Base-by-base conservation (phyloP, 2,888 invertebrate species). In the Cyrtodaria siliqua region DNA sequence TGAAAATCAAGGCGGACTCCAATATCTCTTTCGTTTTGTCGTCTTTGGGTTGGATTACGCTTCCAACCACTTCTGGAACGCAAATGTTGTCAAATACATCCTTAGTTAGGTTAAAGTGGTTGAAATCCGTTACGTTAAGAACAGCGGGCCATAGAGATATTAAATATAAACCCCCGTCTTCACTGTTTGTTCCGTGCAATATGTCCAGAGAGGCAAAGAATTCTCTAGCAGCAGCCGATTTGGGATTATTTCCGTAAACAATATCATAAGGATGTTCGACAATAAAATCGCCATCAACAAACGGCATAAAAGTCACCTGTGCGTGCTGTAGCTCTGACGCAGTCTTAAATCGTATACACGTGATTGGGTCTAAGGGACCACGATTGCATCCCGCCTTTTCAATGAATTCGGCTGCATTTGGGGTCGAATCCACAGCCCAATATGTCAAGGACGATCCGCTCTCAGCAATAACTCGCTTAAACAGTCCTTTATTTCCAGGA, bases 371-470 rank as follows among this genome's bases (percentile, higher is more conserved):
- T 4, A 16, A 6, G 14, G 24, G 16, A 8, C 24, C 26, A 4
- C 23, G 14, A 23, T 44, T 20, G 52, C 74, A 74, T 0, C 68
- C 68, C 16, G 38, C 33, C 16, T 42, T n/a, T 9, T 44, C 3
- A n/a, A 61, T 27, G 18, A 62, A 56, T 23, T 16, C 12, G 6
- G 62, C 67, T 6, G 49, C 57, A 23, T 63, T 70, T 3, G 67
- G 57, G 14, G 16, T 4, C 1, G 16, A n/a, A n/a, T n/a, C n/a
- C n/a, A 33, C 33, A 33, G 33, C 33, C 33, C 33, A 33, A 4
- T 4, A 33, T 12, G 33, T 12, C 12, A 33, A 8, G 33, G 33
- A 8, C n/a, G n/a, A n/a, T 18, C 88, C 87, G 52, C 86, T 86
- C 62, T 87, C 79, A 1, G 79, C 79, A 2, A 88, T 87, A 2